These are phyloP conservation scores for Merops nubicus DNA, from an alignment of 2,113 vertebrate species.

Conservation along the genomic window DNA sequence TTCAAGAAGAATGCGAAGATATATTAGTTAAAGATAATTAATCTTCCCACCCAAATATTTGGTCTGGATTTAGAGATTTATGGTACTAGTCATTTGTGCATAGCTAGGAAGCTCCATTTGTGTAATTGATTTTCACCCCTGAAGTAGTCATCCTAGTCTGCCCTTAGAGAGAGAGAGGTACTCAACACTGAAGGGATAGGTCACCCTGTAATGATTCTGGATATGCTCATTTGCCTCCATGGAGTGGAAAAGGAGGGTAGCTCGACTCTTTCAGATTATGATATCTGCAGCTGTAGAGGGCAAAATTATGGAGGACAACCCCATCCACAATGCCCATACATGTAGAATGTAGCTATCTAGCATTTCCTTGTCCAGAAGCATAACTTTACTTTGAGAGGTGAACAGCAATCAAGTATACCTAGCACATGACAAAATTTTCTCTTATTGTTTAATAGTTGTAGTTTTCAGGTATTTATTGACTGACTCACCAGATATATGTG, in stretches of 20 bases:
- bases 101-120: neutral
- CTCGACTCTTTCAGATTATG: neutral
- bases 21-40: neutral
- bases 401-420: neutral
- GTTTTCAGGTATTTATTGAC: neutral
- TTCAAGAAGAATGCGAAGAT: neutral
- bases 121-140: neutral
- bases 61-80: neutral
- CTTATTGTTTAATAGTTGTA: neutral
- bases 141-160: neutral
- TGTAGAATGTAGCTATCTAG: neutral
- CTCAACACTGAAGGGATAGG: neutral
- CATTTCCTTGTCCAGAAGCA: neutral
- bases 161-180: neutral
- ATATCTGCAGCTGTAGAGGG: neutral
- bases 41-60: neutral
- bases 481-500: neutral
- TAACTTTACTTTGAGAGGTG: neutral
- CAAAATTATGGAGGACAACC: neutral
- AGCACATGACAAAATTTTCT: neutral
- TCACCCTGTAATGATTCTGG: neutral
- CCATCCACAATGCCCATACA: neutral
- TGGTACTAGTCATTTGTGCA: neutral
- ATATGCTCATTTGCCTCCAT: neutral
- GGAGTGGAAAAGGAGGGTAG: rapidly evolving